phyloP scores from a whole-genome alignment of 2,113 vertebrate species.

The Gasterosteus nipponicus region DNA sequence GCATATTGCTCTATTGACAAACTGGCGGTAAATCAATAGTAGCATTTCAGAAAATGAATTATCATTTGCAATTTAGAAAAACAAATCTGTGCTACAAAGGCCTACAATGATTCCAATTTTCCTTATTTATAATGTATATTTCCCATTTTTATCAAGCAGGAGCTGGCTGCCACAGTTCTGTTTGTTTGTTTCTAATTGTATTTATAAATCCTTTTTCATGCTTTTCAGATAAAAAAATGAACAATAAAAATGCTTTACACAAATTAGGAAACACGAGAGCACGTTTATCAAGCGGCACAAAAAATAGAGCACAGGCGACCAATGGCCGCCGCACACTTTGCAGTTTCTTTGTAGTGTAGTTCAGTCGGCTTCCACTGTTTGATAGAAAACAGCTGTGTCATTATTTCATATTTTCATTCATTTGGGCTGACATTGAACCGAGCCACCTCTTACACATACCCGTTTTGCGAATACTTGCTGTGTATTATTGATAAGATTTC shows the following conservation, averaged over 20 bases:
- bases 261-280: not conserved
- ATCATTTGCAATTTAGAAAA: no score
- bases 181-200: not conserved
- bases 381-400: not conserved
- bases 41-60: no score
- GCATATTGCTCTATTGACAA: not conserved
- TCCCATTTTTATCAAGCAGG: no score
- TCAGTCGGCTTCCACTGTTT: not conserved
- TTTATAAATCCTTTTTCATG: not conserved
- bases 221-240: not conserved
- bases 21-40: no score
- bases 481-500: conserved; percentile 16
- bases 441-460: conserved; percentile 14
- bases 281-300: not conserved
- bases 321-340: not conserved
- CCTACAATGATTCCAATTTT: no score
- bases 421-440: conserved; percentile 25
- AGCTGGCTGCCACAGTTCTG: no score
- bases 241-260: not conserved
- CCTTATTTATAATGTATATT: no score
- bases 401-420: conserved; percentile 8
- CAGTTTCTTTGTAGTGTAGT: not conserved
- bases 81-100: no score
- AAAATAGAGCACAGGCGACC: not conserved
- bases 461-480: conserved; percentile 5